phyloP scores from a whole-genome alignment of 2,888 invertebrate genomes.

The Drosophila aldrichi region DNA sequence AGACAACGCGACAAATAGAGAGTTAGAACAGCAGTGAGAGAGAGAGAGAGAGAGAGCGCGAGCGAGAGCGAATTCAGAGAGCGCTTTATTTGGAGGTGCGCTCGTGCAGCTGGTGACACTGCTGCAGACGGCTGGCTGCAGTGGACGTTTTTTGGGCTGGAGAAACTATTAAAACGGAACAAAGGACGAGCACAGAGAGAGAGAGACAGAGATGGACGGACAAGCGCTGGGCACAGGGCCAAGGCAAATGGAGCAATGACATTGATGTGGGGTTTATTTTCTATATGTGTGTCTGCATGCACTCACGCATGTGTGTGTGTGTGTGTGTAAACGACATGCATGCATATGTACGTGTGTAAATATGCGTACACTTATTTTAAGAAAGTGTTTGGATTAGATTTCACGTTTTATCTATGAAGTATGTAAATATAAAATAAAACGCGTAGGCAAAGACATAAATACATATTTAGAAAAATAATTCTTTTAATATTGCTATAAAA shows the following conservation, averaged over 20 bases:
- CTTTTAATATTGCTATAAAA: neutral
- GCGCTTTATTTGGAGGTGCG: slow-evolving; percentile 39
- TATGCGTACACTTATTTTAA: neutral
- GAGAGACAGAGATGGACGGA: neutral
- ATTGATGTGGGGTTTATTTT: slow-evolving; percentile 35
- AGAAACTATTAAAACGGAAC: slow-evolving; percentile 62
- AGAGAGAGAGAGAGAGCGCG: slow-evolving; percentile 1
- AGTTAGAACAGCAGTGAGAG: slow-evolving; percentile 13
- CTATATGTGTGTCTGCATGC: slow-evolving; percentile 17
- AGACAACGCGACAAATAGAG: slow-evolving; percentile 34
- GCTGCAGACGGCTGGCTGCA: slow-evolving; percentile 47
- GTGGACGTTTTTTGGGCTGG: slow-evolving; percentile 33
- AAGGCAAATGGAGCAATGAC: slow-evolving; percentile 74
- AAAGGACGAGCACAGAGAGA: slow-evolving; percentile 41
- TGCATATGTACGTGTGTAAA: neutral
- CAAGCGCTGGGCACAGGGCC: slow-evolving; percentile 71
- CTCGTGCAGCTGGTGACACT: slow-evolving; percentile 71
- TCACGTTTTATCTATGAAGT: neutral
- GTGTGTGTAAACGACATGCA: neutral
- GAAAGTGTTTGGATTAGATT: slow-evolving; percentile 22
- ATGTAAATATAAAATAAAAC: neutral
- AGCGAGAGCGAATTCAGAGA: slow-evolving; percentile 6
- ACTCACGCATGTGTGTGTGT: neutral
- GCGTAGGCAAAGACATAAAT: too few species aligned
- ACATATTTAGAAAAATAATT: too few species aligned